Evolutionary conservation across 2,888 invertebrate genomes (phyloP).

Genomic region (Heliothis peltigera): DNA sequence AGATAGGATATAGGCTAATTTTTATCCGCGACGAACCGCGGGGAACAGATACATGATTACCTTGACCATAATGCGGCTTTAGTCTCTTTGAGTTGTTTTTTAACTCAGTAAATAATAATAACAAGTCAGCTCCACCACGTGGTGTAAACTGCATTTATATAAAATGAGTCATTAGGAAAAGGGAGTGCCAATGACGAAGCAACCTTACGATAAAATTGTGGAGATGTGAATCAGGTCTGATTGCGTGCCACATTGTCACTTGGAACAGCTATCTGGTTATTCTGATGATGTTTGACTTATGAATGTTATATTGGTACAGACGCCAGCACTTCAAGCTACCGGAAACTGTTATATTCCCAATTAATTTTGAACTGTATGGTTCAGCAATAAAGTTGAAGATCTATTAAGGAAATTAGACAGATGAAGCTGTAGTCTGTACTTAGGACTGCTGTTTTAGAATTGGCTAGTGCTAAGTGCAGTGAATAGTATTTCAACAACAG

Average conservation of each 20-base stretch:
- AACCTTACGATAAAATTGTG: constrained; percentile 31
- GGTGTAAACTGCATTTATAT: constrained; percentile 46
- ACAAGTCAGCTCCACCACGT: constrained; percentile 8
- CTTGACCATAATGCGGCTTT: too few relatives aligned
- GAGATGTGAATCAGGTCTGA: constrained; percentile 35
- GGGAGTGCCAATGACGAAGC: constrained; percentile 51
- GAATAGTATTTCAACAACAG: not conserved
- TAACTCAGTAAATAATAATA: not conserved
- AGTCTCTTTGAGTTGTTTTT: not conserved
- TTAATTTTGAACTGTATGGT: too few relatives aligned
- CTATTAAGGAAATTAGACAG: too few relatives aligned
- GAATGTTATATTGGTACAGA: not conserved
- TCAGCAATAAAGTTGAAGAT: too few relatives aligned
- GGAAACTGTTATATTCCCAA: too few relatives aligned
- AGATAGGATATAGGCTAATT: too few relatives aligned
- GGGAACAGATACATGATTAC: too few relatives aligned
- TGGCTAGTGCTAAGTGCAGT: not conserved
- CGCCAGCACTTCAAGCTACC: too few relatives aligned
- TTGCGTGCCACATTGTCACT: constrained; percentile 13
- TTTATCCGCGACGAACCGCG: too few relatives aligned
- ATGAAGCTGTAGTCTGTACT: too few relatives aligned
- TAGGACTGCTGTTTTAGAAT: not conserved
- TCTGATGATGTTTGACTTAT: not conserved
- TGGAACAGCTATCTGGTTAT: not conserved
- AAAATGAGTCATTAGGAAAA: constrained; percentile 47